Base-by-base conservation (phyloP, 2,113 vertebrate genomes). In the Forbesichthys agassizii region DNA sequence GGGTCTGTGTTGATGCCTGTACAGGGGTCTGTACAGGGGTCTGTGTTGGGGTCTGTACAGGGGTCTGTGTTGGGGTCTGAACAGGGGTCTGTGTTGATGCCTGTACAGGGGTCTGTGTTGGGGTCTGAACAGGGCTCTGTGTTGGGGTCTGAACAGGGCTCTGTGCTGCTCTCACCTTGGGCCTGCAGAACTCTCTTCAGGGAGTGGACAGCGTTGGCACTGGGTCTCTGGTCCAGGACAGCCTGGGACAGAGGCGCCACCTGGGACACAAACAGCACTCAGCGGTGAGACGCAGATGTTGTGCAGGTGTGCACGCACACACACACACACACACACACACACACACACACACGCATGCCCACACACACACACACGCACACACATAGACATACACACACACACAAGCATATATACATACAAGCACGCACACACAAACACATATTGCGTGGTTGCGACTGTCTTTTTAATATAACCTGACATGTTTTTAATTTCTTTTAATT, bases 191-290 rank as follows among this genome's bases (percentile, higher is more conserved):
- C 94, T 0, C 89, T 87, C 71, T 96, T 92, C 82, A 98, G 89
- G 0, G 95, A 96, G 64, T 81, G 85, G 56, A 96, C 90, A 0
- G 95, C 96, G 0, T 95, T 95, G 64, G 86, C 73, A 87, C 95
- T 95, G 4, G 96, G 96, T 16, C 91, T 95, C 90, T 94, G 93
- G 80, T 93, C 90, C 86, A 98, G 67, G 61, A 91, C 90, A 0
- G 93, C 90, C 68, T 94, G 93, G 1, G 95, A 91, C 52, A 97
- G 89, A 16, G 94, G 93, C 51, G 95, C 94, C 89, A 94, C 91
- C 96, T 98, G 86, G 8, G 66, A 74, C 18, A 55, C 47, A 63
- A 42, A 4, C 11, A 36, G 16, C 2, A 68, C 36, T 8, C 51
- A 60, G 61, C 1, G 16, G 12, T 77, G 33, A 68, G 66, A 69